phyloP scores from a whole-genome alignment of 1,140 invertebrate species.

The Chymomyza costata region DNA sequence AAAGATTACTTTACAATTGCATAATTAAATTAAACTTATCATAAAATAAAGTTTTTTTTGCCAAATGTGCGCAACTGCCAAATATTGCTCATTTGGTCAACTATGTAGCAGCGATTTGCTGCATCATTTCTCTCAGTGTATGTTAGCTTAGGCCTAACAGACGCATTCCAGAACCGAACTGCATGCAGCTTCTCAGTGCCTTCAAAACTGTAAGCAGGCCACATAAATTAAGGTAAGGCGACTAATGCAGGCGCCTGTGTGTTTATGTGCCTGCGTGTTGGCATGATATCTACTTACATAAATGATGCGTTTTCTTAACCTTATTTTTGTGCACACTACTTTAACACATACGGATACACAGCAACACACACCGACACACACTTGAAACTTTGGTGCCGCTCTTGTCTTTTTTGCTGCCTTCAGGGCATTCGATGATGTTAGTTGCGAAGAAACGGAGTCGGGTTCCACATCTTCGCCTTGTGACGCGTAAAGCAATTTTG shows the following conservation, averaged over 20 bases:
- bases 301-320: slow-evolving; percentile 53
- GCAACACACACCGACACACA: not conserved
- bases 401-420: slow-evolving; percentile 33
- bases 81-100: too few species aligned
- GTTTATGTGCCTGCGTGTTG: slow-evolving; percentile 5
- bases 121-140: too few species aligned
- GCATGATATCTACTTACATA: slow-evolving; percentile 13
- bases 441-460: slow-evolving; percentile 2
- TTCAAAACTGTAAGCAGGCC: slow-evolving; percentile 57
- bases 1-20: too few species aligned
- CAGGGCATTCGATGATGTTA: slow-evolving; percentile 17
- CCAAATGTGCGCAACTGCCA: too few species aligned
- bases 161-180: too few species aligned
- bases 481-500: slow-evolving; percentile 60
- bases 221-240: slow-evolving; percentile 58
- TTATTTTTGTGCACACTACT: slow-evolving; percentile 44
- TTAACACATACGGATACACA: slow-evolving; percentile 7
- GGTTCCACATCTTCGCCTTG: slow-evolving; percentile 7
- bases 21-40: too few species aligned
- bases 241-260: not conserved
- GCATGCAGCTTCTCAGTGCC: slow-evolving; percentile 41
- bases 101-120: too few species aligned
- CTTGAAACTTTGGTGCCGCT: slow-evolving; percentile 19
- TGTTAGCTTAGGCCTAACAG: too few species aligned
- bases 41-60: too few species aligned